Percentiles rank a stretch among this genome's conserved stretches.
Conservation (phyloP, 2,113 vertebrate species). For the Otocyon megalotis region DNA sequence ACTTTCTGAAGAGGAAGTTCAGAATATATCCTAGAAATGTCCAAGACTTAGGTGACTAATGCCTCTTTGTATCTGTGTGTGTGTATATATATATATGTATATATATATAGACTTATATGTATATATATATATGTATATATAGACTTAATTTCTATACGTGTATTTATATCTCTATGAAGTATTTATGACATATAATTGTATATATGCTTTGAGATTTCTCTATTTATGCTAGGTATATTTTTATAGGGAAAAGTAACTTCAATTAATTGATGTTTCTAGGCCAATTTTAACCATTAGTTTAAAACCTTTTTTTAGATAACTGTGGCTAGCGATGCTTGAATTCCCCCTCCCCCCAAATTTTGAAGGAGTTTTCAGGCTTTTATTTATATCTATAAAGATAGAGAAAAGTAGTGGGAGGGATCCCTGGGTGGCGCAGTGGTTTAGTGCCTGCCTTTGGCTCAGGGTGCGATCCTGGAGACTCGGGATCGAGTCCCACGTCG, state of each 20-base stretch:
- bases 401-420: background rate
- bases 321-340: background rate
- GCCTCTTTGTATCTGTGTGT: background rate
- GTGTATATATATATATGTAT: background rate
- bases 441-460: too few relatives aligned
- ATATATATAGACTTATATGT: background rate
- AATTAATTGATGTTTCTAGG: background rate
- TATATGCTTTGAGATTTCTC: background rate
- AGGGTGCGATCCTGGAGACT: too few relatives aligned
- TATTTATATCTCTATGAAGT: too few relatives aligned
- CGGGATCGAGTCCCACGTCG: too few relatives aligned
- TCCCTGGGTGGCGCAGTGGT: too few relatives aligned
- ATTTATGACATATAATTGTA: background rate
- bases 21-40: background rate
- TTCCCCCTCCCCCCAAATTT: background rate
- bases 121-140: background rate
- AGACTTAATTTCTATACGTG: too few relatives aligned
- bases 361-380: background rate
- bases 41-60: background rate
- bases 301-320: background rate
- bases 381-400: background rate
- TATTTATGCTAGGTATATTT: constrained; percentile 25
- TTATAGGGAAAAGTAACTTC: background rate
- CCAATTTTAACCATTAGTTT: background rate
- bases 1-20: background rate